Base-by-base conservation (phyloP, 2,888 invertebrate species). In the Nemapogon koenigi region DNA sequence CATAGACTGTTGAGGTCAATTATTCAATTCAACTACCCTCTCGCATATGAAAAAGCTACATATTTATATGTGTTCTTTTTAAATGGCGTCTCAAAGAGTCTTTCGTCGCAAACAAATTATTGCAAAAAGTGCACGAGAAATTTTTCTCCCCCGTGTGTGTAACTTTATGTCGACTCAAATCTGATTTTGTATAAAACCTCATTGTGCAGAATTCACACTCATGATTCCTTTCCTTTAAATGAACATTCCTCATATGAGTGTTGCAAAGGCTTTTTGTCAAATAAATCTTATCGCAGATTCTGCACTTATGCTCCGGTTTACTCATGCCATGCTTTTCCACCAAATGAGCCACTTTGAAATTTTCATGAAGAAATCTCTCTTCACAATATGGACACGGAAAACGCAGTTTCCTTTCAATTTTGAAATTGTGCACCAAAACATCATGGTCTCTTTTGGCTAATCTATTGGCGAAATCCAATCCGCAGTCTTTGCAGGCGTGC, bases 101-200 rank as follows among this genome's bases (percentile, higher is more conserved):
- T 41, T 61, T 70, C 0, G 67, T 62, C 0, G 73, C 64, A 43
- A 72, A 78, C 0, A 48, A 43, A 39, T 55, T 62, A 32, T 49
- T 62, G 33, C 41, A 41, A 8, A 30, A 30, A 3, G 13, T 35
- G 27, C 41, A 41, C 10, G 30, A 6, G 19, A 35, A 38, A 19
- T 38, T 41, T 18, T 38, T 38, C 22, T 35, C 38, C 1, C 41
- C 38, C n/a, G 41, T 41, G 11, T 41, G 41, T 1, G 41, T 41
- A 8, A 27, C 40, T 26, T 25, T 40, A 31, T 37, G 37, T 13
- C 37, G 27, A 16, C 16, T 37, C n/a, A 35, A 11, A 46, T 71
- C 75, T 0, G 64, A 72, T 29, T 64, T 70, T 0, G 64, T 65
- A 40, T 70, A 76, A 49, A 75, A 78, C 28, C 62, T 45, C 4